Base-by-base conservation (phyloP, 2,113 vertebrate species). In the Labeo rohita region DNA sequence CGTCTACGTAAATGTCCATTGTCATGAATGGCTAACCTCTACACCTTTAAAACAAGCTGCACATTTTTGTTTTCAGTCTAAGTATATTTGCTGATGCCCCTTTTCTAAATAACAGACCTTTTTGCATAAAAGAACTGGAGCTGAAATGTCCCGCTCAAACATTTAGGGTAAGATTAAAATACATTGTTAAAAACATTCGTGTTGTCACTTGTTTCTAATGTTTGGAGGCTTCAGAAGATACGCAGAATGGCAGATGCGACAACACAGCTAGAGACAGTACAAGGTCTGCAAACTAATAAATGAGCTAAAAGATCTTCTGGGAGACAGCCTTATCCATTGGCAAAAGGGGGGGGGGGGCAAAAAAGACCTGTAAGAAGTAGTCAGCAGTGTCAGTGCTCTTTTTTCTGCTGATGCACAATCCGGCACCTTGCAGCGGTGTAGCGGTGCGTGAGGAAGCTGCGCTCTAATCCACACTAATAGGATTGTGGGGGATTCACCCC, bases 381-480 rank as follows among this genome's bases (percentile, higher is more conserved):
- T 77, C 43, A 88, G 39, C 80, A 74, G 90, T 94, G 91, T 91
- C 85, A 77, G 84, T 88, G 83, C 87, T 90, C 73, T 91, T 89
- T 83, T 88, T 89, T 88, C 89, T 65, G 89, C 84, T 76, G 88
- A 88, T 93, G 91, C 92, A 92, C 93, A 94, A 90, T 92, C 90
- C 83, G 90, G 90, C 92, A 94, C 93, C 94, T 94, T 93, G 91
- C 56, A 93, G 92, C 91, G 85, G 90, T 92, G 91, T 90, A 89
- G 90, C 88, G 88, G 88, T 87, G 91, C 84, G 89, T 90, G 91
- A 90, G 90, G 84, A 92, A 92, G 91, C 90, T 85, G 81, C 75
- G 87, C 56, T 90, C 90, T 95, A 95, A 95, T 95, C 94, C 95
- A 90, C 87, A 89, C 90, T 95, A 96, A 96, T 94, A 95, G 94